A percentile compares a stretch with the other conserved stretches of the same genome.
phyloP scores from a whole-genome alignment of 1,140 invertebrate species.

The Eubasilissa regina region DNA sequence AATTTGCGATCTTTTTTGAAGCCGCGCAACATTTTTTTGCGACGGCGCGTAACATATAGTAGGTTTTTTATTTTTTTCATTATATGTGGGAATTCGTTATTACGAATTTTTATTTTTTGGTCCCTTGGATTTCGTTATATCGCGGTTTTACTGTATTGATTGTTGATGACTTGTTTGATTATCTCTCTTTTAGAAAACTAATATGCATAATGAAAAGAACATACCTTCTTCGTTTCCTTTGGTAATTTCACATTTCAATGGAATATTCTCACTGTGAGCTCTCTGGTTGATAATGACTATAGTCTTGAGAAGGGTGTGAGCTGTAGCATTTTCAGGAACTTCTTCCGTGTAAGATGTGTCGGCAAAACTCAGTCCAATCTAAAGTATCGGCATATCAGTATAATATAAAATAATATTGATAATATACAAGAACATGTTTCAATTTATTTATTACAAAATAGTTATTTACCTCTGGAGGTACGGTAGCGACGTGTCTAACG shows the following conservation, averaged over 20 bases:
- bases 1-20: too few species aligned
- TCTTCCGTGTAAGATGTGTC: slow-evolving; percentile 88
- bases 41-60: too few species aligned
- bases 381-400: slow-evolving; percentile 63
- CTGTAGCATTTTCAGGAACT: slow-evolving; percentile 82
- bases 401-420: slow-evolving; percentile 13
- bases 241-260: slow-evolving; percentile 82
- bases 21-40: too few species aligned
- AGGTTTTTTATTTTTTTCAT: too few species aligned
- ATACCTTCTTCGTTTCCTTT: slow-evolving; percentile 79
- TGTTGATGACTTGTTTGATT: too few species aligned
- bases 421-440: too few species aligned
- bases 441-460: background rate
- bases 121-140: too few species aligned
- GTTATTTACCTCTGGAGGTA: slow-evolving; percentile 68
- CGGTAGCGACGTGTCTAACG: slow-evolving; percentile 82
- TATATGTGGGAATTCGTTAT: too few species aligned
- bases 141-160: too few species aligned
- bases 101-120: too few species aligned
- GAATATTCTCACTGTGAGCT: slow-evolving; percentile 77
- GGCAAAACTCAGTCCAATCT: slow-evolving; percentile 85
- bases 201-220: too few species aligned
- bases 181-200: too few species aligned
- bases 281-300: slow-evolving; percentile 83
- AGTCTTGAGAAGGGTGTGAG: slow-evolving; percentile 80